Conservation (phyloP, 2,888 invertebrate genomes). For the Tiliacea citrago region DNA sequence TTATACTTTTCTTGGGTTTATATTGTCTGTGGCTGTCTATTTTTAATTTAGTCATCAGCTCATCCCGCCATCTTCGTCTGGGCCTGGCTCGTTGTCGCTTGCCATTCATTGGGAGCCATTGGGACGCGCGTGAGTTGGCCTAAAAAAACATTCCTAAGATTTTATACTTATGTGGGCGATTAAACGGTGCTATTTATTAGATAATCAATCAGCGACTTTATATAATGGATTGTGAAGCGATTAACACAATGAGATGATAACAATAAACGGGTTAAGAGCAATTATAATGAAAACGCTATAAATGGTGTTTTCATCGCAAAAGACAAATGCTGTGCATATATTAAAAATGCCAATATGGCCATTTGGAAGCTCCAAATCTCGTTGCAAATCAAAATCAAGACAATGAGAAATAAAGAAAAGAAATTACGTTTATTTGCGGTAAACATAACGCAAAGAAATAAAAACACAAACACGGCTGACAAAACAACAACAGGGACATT, state of each 20-base stretch:
- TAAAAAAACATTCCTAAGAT: not conserved
- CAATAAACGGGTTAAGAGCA: not conserved
- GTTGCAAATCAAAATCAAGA: not conserved
- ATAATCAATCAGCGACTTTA: not conserved
- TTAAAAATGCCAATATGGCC: not conserved
- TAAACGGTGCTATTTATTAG: not conserved
- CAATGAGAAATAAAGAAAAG: too few species aligned
- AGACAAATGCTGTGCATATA: not conserved
- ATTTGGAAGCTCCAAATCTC: not conserved
- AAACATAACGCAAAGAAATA: too few species aligned
- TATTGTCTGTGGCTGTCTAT: too few species aligned
- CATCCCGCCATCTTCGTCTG: not conserved
- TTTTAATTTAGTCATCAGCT: not conserved
- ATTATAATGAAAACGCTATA: not conserved
- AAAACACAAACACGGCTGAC: too few species aligned
- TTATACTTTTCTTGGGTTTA: too few species aligned
- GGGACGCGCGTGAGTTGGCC: not conserved
- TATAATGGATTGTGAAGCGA: slow-evolving; percentile 3
- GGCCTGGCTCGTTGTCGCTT: not conserved
- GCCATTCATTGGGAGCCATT: not conserved
- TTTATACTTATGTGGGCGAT: not conserved
- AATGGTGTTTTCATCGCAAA: not conserved
- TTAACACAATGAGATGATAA: slow-evolving; percentile 3
- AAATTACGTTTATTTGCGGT: too few species aligned
- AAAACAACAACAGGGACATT: too few species aligned